Percentiles rank a stretch among this genome's conserved stretches.
These are phyloP conservation scores for Torymus texanus DNA, from an alignment of 2,888 invertebrate species.

Conservation along the genomic window DNA sequence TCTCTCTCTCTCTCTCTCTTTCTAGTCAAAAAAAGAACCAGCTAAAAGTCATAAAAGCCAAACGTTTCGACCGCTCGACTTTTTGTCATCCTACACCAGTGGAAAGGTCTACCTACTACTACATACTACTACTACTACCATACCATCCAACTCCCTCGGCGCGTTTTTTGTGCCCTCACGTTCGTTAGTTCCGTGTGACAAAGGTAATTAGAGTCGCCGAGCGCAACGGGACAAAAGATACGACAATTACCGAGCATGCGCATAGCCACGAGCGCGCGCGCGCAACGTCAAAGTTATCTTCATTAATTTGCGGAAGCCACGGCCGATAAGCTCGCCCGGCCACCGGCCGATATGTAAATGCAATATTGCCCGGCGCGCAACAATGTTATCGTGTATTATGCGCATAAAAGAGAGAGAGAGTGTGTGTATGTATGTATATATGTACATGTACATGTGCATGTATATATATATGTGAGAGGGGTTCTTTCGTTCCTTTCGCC, in stretches of 20 bases:
- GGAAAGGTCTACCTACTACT: constrained; percentile 4
- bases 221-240: constrained; percentile 49
- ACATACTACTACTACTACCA: background rate
- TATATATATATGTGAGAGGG: background rate
- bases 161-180: background rate
- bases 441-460: background rate
- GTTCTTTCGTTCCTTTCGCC: constrained; percentile 9
- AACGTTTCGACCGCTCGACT: constrained; percentile 9
- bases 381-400: constrained; percentile 53
- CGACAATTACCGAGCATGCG: constrained; percentile 50
- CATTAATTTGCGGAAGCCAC: constrained; percentile 55
- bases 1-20: too few relatives aligned
- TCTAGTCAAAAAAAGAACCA: constrained; percentile 9
- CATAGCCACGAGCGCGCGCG: background rate
- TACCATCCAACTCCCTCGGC: background rate
- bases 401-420: constrained; percentile 15
- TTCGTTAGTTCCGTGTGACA: constrained; percentile 48
- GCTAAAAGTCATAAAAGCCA: constrained; percentile 40
- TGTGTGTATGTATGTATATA: constrained; percentile 2
- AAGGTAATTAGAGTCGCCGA: constrained; percentile 51
- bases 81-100: background rate
- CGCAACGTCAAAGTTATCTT: constrained; percentile 55
- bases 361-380: constrained; percentile 45
- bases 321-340: constrained; percentile 42
- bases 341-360: constrained; percentile 49